Base-by-base conservation (phyloP, 2,888 invertebrate species). In the Cataglyphis altisquamis region DNA sequence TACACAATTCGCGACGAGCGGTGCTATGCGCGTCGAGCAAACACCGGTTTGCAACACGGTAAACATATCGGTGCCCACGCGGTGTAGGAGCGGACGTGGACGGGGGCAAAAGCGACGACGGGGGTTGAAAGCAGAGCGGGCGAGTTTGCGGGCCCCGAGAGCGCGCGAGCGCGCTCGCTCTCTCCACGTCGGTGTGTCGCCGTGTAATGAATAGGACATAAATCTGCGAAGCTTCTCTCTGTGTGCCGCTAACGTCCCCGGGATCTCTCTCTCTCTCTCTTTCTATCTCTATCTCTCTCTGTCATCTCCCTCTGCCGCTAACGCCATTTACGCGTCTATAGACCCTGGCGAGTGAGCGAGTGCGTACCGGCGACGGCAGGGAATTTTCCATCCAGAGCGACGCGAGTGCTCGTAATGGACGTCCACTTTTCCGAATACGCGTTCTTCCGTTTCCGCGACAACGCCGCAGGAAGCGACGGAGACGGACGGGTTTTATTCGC, bases 131-230 rank as follows among this genome's bases (percentile, higher is more conserved):
- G 72, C 63, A 48, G 84, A 68, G 63, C 48, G 63, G 15, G 52
- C 48, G 74, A 70, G 78, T 60, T 66, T 70, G 78, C 60, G 48
- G 66, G 48, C 18, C 63, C 67, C 32, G 82, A 21, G 78, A 67
- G 78, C 57, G 52, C 55, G 82, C 25, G 1, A 3, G 4, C 21
- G 15, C 25, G 77, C 63, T 41, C 41, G 63, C 55, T 29, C 67
- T 68, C 84, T 83, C 73, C 80, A 60, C 86, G 83, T 68, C 82
- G 55, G 70, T 87, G 87, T 85, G 89, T 88, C 89, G 83, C 85
- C 87, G n/a, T 68, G 89, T 88, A 89, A 89, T 89, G 89, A 89
- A 94, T 93, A 92, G 94, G 91, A 90, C 93, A 94, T 94, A 94
- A 94, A 94, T 94, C 93, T 93, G 91, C 84, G 85, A 91, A 89